Evolutionary conservation across 2,797 vertebrate genomes (phyloP).

Genomic region (Gallirallus australis): DNA sequence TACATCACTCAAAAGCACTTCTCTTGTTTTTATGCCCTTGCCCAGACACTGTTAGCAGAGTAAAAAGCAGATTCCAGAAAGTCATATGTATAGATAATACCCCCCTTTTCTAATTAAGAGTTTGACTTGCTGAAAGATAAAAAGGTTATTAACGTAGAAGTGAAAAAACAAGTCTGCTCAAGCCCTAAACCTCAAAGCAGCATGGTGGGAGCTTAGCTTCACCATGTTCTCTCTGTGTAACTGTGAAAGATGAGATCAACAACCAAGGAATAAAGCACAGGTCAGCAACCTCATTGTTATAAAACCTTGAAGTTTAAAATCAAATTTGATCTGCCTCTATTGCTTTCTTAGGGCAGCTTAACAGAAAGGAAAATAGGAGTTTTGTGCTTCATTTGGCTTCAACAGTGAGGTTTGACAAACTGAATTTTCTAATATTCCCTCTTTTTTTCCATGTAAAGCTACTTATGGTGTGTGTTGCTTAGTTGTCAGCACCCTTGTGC

Average conservation of each 20-base stretch:
- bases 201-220: not conserved
- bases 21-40: not conserved
- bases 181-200: not conserved
- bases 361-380: not conserved
- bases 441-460: not conserved
- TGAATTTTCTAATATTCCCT: not conserved
- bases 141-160: not conserved
- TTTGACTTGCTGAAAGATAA: not conserved
- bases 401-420: not conserved
- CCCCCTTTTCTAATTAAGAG: not conserved
- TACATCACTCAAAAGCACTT: not conserved
- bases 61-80: not conserved
- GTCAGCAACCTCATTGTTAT: not conserved
- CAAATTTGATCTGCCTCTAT: not conserved
- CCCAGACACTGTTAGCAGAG: not conserved
- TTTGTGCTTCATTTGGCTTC: not conserved
- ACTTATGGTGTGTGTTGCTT: not conserved
- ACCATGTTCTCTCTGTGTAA: not conserved
- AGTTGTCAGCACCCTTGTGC: not conserved
- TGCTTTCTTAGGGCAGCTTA: not conserved
- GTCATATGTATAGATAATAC: accelerated
- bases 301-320: not conserved
- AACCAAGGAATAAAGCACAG: not conserved
- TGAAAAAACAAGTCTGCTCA: not conserved
- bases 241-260: not conserved